A percentile compares a stretch with the other conserved stretches of the same genome.
Evolutionary conservation across 2,888 invertebrate species (phyloP).

Genomic region (Neuroscelio doddi): DNA sequence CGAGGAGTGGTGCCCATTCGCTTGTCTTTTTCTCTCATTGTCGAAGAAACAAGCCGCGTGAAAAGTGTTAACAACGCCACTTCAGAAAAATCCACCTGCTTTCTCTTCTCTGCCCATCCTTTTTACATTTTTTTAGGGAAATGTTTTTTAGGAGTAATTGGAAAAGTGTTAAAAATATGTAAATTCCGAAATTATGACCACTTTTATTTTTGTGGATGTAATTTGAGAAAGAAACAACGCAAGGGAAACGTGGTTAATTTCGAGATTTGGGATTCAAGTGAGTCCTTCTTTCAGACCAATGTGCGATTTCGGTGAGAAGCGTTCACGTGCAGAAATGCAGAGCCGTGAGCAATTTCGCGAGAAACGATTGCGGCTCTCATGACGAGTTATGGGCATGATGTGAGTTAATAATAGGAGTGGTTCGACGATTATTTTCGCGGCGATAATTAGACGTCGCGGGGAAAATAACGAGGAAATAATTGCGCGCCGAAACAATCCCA

Average conservation of each 20-base stretch:
- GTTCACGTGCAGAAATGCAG: slow-evolving; percentile 68
- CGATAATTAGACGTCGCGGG: slow-evolving; percentile 68
- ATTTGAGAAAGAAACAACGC: slow-evolving; percentile 42
- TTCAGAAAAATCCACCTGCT: no score
- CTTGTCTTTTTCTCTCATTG: not conserved
- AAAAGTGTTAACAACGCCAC: slow-evolving; percentile 18
- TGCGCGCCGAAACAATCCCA: slow-evolving; percentile 56
- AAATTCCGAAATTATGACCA: no score
- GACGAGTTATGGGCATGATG: slow-evolving; percentile 51
- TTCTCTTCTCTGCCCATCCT: no score
- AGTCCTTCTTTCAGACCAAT: slow-evolving; percentile 40
- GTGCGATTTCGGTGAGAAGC: slow-evolving; percentile 51
- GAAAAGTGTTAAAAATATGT: no score
- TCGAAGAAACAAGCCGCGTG: slow-evolving; percentile 32
- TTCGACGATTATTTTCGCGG: slow-evolving; percentile 64
- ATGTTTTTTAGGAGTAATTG: no score
- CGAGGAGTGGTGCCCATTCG: no score
- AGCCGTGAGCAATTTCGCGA: slow-evolving; percentile 67
- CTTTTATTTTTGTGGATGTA: slow-evolving; percentile 33
- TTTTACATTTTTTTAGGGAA: not conserved
- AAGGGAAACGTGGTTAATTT: slow-evolving; percentile 43
- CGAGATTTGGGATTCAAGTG: slow-evolving; percentile 20
- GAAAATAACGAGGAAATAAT: slow-evolving; percentile 71
- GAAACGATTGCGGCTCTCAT: slow-evolving; percentile 62
- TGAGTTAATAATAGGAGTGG: slow-evolving; percentile 54